Conservation (phyloP, 2,113 vertebrate species). For the Morone chrysops region DNA sequence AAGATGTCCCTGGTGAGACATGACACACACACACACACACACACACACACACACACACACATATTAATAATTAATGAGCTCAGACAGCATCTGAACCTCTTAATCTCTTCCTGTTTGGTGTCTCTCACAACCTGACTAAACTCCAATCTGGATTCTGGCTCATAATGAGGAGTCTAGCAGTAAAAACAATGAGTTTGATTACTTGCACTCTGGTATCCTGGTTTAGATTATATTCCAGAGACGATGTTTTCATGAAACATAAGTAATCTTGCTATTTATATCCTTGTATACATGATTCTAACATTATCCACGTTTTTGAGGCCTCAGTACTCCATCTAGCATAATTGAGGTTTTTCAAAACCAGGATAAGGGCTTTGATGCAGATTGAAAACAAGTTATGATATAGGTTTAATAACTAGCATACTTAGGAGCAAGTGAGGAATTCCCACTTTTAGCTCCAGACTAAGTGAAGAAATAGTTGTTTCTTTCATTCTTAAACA, state of each 20-base stretch:
- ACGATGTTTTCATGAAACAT: conserved; percentile 39
- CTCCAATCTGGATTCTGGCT: conserved; percentile 6
- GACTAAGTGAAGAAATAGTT: too few relatives aligned
- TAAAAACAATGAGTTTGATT: conserved; percentile 28
- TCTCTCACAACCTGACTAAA: conserved; percentile 8
- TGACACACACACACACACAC: conserved; percentile 29
- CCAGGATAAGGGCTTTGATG: neutral
- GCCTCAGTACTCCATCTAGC: neutral
- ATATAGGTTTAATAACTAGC: too few relatives aligned
- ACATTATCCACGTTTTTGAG: conserved; percentile 39
- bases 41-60: conserved; percentile 33
- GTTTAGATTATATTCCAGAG: conserved; percentile 36
- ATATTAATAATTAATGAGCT: conserved; percentile 15
- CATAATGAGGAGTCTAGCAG: conserved; percentile 12
- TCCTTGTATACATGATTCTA: neutral
- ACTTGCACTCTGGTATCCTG: conserved; percentile 21
- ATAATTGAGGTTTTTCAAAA: neutral
- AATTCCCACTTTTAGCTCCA: too few relatives aligned
- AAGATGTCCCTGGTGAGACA: conserved; percentile 90
- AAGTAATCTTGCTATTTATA: conserved; percentile 23
- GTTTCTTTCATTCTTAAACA: neutral
- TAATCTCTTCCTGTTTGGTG: conserved; percentile 33
- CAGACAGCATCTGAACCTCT: conserved; percentile 17
- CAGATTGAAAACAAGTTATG: neutral
- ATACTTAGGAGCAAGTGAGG: too few relatives aligned